Evolutionary conservation across 1,140 invertebrate genomes (phyloP), one percentile per base, ranked within the genome.

Genomic region (Drosophila sturtevanti): DNA sequence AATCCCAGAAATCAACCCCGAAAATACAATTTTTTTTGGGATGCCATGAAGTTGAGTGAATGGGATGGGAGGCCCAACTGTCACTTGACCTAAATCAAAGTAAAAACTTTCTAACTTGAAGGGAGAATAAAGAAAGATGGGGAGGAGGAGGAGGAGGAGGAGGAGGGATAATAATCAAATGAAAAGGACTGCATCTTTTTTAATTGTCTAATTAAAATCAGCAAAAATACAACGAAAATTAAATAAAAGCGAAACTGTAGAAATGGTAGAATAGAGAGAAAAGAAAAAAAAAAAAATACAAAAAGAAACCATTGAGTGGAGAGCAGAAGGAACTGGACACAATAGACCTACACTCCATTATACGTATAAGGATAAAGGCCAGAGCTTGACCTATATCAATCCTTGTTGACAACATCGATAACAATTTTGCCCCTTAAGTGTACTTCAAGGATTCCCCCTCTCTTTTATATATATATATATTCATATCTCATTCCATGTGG

Each of bases 11-110:
- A 7, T 16, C 64, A 48, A 21, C 37, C 31, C 59, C 51, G 1
- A 37, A 55, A 61, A 48, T 21, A 61, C 3, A 10, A 63, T 11
- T 63, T 55, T 71, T 31, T 31, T 31, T 31, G 27, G 27, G 0
- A 4, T 31, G 27, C n/a, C n/a, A n/a, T n/a, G n/a, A n/a, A n/a
- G n/a, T n/a, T n/a, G n/a, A n/a, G n/a, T n/a, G n/a, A n/a, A n/a
- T n/a, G n/a, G n/a, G n/a, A n/a, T n/a, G 5, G 0, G 21, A 2
- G 41, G 14, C 21, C 21, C 11, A 34, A 18, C 63, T 75, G 59
- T 63, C 71, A 65, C 73, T 85, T 76, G 81, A 85, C 81, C 74
- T 60, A 69, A 81, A 86, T 86, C 81, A 85, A 54, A 63, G 44
- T 44, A 61, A 61, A 61, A 61, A 41, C 38, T 61, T 44, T 16